Evolutionary conservation across 2,888 invertebrate species (phyloP).

Genomic region (Erannis defoliaria): DNA sequence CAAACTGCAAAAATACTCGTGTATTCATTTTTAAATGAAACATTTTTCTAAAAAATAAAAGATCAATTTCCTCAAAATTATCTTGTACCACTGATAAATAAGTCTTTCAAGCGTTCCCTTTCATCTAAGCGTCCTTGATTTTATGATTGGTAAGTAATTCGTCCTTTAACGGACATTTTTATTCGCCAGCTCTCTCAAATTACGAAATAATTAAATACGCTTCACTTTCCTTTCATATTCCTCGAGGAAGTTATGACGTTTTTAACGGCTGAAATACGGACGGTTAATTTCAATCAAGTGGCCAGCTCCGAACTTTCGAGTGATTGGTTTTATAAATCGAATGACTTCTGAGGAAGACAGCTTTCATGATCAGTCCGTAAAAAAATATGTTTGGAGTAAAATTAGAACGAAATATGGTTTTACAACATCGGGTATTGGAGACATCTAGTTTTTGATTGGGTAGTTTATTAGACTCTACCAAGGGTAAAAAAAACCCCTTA

Average conservation of each 20-base stretch:
- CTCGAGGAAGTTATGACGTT: constrained; percentile 25
- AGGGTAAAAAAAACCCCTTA: no score
- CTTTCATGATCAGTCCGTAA: not conserved
- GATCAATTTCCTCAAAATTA: not conserved
- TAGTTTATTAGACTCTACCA: no score
- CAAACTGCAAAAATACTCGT: no score
- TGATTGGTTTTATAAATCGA: constrained; percentile 20
- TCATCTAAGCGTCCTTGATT: constrained; percentile 17
- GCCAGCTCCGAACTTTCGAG: constrained; percentile 5
- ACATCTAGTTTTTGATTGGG: no score
- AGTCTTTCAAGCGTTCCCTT: not conserved
- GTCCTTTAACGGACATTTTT: constrained; percentile 23
- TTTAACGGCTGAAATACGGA: constrained; percentile 13
- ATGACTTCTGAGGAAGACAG: constrained; percentile 11
- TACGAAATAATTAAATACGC: constrained; percentile 57
- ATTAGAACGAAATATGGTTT: no score
- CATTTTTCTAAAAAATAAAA: not conserved
- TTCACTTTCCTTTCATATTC: constrained; percentile 52
- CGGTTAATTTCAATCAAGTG: constrained; percentile 28
- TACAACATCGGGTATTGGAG: no score
- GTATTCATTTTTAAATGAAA: not conserved
- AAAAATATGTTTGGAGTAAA: not conserved
- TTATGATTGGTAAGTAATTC: constrained; percentile 23
- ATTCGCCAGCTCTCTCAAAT: constrained; percentile 36
- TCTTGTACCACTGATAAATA: not conserved